A percentile compares a stretch with the other conserved stretches of the same genome.
Evolutionary conservation across 2,888 invertebrate species (phyloP).

Genomic region (Tenthredo scrophulariae): DNA sequence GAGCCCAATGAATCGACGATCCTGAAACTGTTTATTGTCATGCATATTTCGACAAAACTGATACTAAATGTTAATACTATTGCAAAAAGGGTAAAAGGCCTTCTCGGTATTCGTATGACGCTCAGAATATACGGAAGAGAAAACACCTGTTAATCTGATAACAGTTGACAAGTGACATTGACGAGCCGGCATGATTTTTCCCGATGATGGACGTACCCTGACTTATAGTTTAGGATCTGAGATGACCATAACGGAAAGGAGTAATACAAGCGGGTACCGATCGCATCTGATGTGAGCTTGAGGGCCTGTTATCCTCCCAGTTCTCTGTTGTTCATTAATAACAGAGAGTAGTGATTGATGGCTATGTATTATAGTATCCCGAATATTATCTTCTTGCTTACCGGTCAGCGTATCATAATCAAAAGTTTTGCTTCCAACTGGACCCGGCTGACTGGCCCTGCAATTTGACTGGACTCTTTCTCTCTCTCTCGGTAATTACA

Average conservation of each 20-base stretch:
- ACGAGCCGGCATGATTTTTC: background rate
- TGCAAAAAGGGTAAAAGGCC: background rate
- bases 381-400: conserved; percentile 20
- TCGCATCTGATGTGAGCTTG: background rate
- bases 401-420: conserved; percentile 3
- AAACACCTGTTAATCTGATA: conserved; percentile 19
- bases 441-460: background rate
- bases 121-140: background rate
- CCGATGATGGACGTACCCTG: background rate
- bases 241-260: conserved; percentile 9
- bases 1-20: background rate
- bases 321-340: conserved; percentile 30
- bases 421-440: background rate
- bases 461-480: background rate
- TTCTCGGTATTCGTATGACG: background rate
- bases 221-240: conserved; percentile 8
- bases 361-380: background rate
- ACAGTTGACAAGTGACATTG: conserved; percentile 15
- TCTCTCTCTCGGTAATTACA: conserved; percentile 23
- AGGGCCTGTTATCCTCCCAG: background rate
- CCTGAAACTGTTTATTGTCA: background rate
- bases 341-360: conserved; percentile 42
- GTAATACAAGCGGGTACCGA: conserved; percentile 2
- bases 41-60: background rate
- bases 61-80: background rate